phyloP scores from a whole-genome alignment of 2,113 vertebrate genomes.

The Eublepharis macularius region DNA sequence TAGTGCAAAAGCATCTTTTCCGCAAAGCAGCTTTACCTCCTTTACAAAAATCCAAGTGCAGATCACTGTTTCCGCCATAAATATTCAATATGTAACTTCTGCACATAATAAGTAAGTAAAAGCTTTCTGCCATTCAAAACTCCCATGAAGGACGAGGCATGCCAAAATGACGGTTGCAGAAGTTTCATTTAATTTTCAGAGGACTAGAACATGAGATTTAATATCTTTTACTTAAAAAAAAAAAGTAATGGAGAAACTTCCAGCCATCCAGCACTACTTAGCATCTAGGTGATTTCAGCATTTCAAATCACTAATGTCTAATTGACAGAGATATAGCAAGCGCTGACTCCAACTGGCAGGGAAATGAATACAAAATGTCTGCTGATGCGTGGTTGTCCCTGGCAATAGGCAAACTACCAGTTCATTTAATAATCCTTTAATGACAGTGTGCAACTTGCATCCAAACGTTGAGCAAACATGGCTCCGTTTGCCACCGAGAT shows the following conservation, averaged over 20 bases:
- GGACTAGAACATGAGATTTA: slow-evolving; percentile 26
- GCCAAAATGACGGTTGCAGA: slow-evolving; percentile 34
- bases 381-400: slow-evolving; percentile 43
- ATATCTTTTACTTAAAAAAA: slow-evolving; percentile 35
- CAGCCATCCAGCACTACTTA: slow-evolving; percentile 31
- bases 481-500: slow-evolving; percentile 51
- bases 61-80: slow-evolving; percentile 37
- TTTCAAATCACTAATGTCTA: slow-evolving; percentile 37
- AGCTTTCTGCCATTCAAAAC: slow-evolving; percentile 41
- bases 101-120: slow-evolving; percentile 2
- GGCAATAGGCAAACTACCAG: slow-evolving; percentile 47
- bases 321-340: slow-evolving; percentile 48
- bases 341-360: slow-evolving; percentile 24
- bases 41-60: slow-evolving; percentile 53
- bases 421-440: slow-evolving; percentile 59
- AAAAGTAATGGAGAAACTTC: slow-evolving; percentile 35
- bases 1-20: no score
- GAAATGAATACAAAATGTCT: slow-evolving; percentile 58
- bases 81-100: slow-evolving; percentile 26
- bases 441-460: slow-evolving; percentile 41
- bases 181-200: slow-evolving; percentile 53
- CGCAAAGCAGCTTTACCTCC: no score
- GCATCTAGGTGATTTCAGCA: slow-evolving; percentile 28
- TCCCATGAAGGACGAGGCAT: slow-evolving; percentile 13
- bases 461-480: slow-evolving; percentile 48